Evolutionary conservation across 2,113 vertebrate genomes (phyloP).

Genomic region (Atractosteus spatula): DNA sequence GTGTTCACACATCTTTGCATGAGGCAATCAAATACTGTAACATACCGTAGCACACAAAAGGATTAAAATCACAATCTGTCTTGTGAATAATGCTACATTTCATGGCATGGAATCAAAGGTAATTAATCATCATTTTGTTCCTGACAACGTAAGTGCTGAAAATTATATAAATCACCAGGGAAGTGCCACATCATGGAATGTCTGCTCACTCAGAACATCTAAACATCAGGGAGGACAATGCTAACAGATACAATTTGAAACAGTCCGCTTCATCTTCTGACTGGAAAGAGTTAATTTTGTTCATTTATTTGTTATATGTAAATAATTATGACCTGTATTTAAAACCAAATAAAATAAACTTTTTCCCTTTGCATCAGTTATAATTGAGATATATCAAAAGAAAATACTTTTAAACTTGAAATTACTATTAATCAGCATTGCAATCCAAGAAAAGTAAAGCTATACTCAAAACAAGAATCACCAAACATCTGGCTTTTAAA

Average conservation of each 20-base stretch:
- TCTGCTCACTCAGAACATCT: neutral
- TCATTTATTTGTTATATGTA: too few relatives aligned
- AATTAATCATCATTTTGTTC: neutral
- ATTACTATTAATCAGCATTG: too few relatives aligned
- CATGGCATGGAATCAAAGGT: neutral
- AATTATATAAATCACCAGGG: too few relatives aligned
- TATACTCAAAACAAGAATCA: too few relatives aligned
- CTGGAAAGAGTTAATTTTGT: neutral
- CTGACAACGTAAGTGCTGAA: neutral
- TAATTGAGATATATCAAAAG: too few relatives aligned
- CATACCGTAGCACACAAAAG: neutral
- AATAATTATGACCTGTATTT: too few relatives aligned
- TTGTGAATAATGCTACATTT: neutral
- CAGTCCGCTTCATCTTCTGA: neutral
- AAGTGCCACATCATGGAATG: neutral
- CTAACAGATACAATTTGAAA: neutral
- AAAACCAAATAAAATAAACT: too few relatives aligned
- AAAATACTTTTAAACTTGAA: too few relatives aligned
- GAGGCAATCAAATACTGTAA: neutral
- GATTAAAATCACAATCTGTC: slow-evolving; percentile 1
- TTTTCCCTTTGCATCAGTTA: too few relatives aligned
- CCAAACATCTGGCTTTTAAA: too few relatives aligned
- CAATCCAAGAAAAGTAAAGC: too few relatives aligned
- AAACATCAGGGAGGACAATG: neutral
- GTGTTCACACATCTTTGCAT: neutral